Base-by-base conservation (phyloP, 2,888 invertebrate species). In the Campoletis raptor region DNA sequence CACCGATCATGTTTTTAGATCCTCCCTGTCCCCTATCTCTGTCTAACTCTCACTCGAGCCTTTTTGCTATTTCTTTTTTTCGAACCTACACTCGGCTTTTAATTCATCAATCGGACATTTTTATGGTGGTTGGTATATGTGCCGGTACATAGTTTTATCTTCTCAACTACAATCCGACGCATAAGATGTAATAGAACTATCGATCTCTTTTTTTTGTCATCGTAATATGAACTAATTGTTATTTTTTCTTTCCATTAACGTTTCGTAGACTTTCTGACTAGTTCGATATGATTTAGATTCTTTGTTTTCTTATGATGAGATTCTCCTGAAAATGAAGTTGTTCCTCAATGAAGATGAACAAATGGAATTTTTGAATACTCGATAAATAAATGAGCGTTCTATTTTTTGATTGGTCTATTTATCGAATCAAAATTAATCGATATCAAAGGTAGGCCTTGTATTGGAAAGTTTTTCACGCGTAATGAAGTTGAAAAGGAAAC, bases 51-150 rank as follows among this genome's bases (percentile, higher is more conserved):
- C 61, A 18, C 57, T 24, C 40, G 24, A 4, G 0, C 12, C 6
- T 54, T 73, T n/a, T 37, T 21, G 1, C 36, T 72, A 30, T 54
- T 24, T 61, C 9, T 45, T 9, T 66, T n/a, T 15, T 73, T n/a
- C 72, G 15, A 48, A 57, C 61, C 61, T 74, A 45, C 74, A 36
- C 74, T 21, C 24, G 54, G 36, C 52, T 72, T n/a, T 45, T 36
- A 57, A 77, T 77, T 70, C 66, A 61, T 73, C 40, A 61, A 78
- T 57, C 73, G 85, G 78, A 85, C 85, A 82, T 79, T 82, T 73
- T 74, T 78, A 81, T 81, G 57, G 10, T 78, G 30, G 37, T 18
- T 77, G 77, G 64, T 72, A 66, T 61, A 61, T 45, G 70, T 48
- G 52, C 30, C 9, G 61, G 30, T 30, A 30, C 30, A 30, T 48